Conservation (phyloP, 2,888 invertebrate genomes). For the Xiphydria camelus region DNA sequence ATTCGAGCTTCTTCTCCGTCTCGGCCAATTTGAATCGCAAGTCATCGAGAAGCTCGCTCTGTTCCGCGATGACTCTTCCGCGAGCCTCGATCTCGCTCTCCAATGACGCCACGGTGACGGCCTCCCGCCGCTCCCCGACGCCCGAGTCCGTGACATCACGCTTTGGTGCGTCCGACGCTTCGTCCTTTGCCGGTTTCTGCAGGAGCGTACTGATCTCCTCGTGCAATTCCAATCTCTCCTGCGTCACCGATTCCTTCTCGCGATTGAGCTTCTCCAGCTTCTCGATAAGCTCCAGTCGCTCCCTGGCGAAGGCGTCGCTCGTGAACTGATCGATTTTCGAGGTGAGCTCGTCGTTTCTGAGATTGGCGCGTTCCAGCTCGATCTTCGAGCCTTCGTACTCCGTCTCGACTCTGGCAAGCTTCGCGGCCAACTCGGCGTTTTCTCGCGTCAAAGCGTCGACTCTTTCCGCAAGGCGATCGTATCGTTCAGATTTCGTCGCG, state of each 20-base stretch:
- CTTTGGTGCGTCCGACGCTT: conserved; percentile 52
- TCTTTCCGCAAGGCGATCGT: conserved; percentile 12
- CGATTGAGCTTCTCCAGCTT: conserved; percentile 67
- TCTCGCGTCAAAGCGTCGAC: conserved; percentile 25
- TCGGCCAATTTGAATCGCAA: conserved; percentile 63
- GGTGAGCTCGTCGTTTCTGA: conserved; percentile 66
- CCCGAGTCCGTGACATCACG: too few relatives aligned
- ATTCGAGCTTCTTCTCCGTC: conserved; percentile 43
- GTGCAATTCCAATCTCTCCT: conserved; percentile 55
- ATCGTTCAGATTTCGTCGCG: too few relatives aligned
- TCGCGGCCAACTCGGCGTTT: conserved; percentile 20
- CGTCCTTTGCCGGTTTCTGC: conserved; percentile 56
- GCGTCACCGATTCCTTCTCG: conserved; percentile 64
- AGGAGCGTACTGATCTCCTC: conserved; percentile 56
- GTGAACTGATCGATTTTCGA: conserved; percentile 66
- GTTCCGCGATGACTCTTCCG: conserved; percentile 64
- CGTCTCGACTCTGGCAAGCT: too few relatives aligned
- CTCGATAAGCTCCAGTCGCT: conserved; percentile 71
- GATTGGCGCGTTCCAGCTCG: conserved; percentile 46
- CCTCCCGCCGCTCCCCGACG: conserved; percentile 17
- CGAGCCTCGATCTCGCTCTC: conserved; percentile 56
- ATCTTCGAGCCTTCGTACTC: too few relatives aligned
- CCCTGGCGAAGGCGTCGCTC: conserved; percentile 61
- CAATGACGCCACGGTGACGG: conserved; percentile 28
- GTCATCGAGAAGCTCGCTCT: conserved; percentile 62